Evolutionary conservation across 2,113 vertebrate genomes (phyloP).

Genomic region (Charina bottae): DNA sequence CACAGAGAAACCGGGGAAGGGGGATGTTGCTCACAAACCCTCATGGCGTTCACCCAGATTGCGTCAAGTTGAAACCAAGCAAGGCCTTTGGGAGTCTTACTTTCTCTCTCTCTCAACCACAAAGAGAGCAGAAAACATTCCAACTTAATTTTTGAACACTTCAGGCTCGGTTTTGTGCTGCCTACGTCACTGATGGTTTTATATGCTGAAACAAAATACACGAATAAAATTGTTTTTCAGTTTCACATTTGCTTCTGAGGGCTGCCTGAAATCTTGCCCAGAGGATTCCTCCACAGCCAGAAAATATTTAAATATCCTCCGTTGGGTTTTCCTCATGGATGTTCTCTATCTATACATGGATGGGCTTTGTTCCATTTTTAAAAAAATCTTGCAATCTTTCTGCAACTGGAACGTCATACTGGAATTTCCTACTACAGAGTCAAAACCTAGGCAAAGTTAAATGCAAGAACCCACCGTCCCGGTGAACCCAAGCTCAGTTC

Average conservation of each 20-base stretch:
- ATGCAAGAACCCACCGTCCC: not conserved
- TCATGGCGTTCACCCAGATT: rapidly evolving
- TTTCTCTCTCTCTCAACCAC: not conserved
- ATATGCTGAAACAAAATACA: not conserved
- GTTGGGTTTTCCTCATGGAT: not conserved
- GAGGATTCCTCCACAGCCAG: not conserved
- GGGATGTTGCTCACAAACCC: rapidly evolving
- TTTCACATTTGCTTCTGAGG: not conserved
- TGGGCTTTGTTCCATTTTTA: not conserved
- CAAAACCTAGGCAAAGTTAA: not conserved
- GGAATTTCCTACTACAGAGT: not conserved
- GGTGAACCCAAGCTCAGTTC: not conserved
- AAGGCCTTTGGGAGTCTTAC: not conserved
- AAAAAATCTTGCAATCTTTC: not conserved
- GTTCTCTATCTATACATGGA: not conserved
- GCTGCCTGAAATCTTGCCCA: not conserved
- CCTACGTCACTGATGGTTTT: not conserved
- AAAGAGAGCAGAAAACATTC: not conserved
- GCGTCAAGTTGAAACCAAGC: not conserved
- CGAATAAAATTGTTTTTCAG: not conserved
- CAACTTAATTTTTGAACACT: not conserved
- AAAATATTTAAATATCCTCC: not conserved
- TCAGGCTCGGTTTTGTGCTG: not conserved
- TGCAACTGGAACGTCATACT: not conserved
- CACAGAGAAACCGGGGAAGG: not conserved